Base-by-base conservation (phyloP, 2,797 vertebrate genomes). In the Simalia tracyae region DNA sequence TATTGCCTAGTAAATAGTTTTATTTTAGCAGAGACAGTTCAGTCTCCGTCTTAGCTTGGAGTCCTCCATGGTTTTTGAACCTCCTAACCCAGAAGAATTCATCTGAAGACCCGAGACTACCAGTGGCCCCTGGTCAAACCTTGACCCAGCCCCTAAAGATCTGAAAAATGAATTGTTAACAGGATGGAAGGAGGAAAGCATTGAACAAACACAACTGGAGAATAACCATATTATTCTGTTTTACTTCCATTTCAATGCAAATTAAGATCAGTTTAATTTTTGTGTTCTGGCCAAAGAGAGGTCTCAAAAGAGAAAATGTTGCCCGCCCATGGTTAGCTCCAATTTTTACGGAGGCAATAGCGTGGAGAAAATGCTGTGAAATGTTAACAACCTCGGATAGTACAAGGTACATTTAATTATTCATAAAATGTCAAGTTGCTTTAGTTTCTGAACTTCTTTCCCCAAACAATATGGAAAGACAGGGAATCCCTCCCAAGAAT, bases 401-500 rank as follows among this genome's bases (percentile, higher is more conserved):
- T 15, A 36, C 19, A 31, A 89, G 26, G 84, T 59, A 36, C 22
- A 50, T 50, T 81, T 88, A 24, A 63, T 26, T 61, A 36, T 26
- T 54, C 56, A 84, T 28, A 54, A 31, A 14, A 31, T 17, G 36
- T 28, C 17, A 57, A 76, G 9, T 26, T 93, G 4, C 63, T 9
- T 90, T 50, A 61, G 36, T 26, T 72, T 92, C 87, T 91, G 91
- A 28, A 57, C 1, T 14, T 64, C 9, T 59, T 46, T 6, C 63
- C 22, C 10, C 72, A 89, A 87, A 26, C 72, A 89, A 46, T 72
- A 42, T 0, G 22, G 5, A 31, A 93, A n/a, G 28, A 85, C 50
- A 31, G 92, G 61, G 89, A 91, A 88, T 81, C 92, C 28, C 63
- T 46, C 9, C 5, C 4, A 93, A 66, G 89, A 57, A 36, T 54